A percentile compares a stretch with the other conserved stretches of the same genome.
Evolutionary conservation across 1,140 invertebrate species (phyloP).

Genomic region (Philotrypesis tridentata): DNA sequence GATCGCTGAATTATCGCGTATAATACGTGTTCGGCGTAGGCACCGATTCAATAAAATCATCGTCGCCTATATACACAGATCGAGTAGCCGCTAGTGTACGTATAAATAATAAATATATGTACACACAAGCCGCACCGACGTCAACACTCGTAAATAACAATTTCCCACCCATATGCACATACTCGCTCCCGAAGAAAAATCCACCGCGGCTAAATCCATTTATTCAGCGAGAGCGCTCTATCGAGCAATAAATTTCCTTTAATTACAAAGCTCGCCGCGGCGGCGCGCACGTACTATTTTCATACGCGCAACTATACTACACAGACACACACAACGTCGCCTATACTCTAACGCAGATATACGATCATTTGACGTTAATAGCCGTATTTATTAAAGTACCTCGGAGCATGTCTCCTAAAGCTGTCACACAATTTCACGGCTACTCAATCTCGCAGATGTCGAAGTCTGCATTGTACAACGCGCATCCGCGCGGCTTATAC

Average conservation of each 20-base stretch:
- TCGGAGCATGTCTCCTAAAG: background rate
- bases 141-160: background rate
- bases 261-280: slow-evolving; percentile 3
- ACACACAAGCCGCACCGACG: background rate
- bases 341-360: background rate
- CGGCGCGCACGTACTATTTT: no score
- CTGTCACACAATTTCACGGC: no score
- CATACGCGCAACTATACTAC: no score
- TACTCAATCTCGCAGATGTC: no score
- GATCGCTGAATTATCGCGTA: background rate
- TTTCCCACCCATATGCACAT: background rate
- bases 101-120: background rate
- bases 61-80: background rate
- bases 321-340: no score
- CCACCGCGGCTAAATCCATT: background rate
- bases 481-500: no score
- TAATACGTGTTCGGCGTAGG: background rate
- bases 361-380: background rate
- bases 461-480: no score
- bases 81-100: no score
- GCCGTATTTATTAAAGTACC: background rate
- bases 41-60: background rate
- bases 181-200: no score
- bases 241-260: background rate
- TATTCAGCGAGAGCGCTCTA: slow-evolving; percentile 14